Conservation (phyloP, 2,888 invertebrate species). For the Phalangium opilio region DNA sequence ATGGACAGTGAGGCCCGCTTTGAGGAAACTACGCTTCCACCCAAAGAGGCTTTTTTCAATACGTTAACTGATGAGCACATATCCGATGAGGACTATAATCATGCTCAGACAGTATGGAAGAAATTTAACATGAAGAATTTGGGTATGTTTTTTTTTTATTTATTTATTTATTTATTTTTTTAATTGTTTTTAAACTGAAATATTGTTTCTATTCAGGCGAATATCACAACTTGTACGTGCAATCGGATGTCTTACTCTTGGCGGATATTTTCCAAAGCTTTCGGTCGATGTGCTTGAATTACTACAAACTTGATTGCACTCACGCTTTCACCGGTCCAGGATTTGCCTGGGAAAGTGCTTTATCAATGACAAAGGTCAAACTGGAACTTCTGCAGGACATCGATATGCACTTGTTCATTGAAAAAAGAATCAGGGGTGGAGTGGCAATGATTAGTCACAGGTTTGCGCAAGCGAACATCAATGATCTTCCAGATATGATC, state of each 20-base stretch:
- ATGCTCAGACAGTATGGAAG: conserved; percentile 21
- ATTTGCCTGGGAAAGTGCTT: conserved; percentile 25
- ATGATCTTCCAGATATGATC: conserved; percentile 5
- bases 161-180: too few species aligned
- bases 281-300: conserved; percentile 18
- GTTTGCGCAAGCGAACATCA: conserved; percentile 17
- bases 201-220: conserved; percentile 5
- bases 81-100: conserved; percentile 15
- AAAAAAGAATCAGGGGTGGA: conserved; percentile 23
- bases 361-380: conserved; percentile 22
- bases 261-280: conserved; percentile 27
- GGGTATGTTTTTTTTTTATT: not conserved
- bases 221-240: conserved; percentile 21
- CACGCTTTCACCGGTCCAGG: conserved; percentile 23
- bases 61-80: conserved; percentile 12
- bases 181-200: too few species aligned
- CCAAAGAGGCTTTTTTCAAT: conserved; percentile 15
- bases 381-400: conserved; percentile 23
- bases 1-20: conserved; percentile 20
- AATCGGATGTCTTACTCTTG: conserved; percentile 24
- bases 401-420: conserved; percentile 23
- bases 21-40: conserved; percentile 19
- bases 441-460: conserved; percentile 18
- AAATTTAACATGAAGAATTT: conserved; percentile 17
- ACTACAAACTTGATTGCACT: conserved; percentile 23